These are phyloP conservation scores for Acanthochromis polyacanthus DNA, from an alignment of 2,113 vertebrate genomes.

Conservation along the genomic window DNA sequence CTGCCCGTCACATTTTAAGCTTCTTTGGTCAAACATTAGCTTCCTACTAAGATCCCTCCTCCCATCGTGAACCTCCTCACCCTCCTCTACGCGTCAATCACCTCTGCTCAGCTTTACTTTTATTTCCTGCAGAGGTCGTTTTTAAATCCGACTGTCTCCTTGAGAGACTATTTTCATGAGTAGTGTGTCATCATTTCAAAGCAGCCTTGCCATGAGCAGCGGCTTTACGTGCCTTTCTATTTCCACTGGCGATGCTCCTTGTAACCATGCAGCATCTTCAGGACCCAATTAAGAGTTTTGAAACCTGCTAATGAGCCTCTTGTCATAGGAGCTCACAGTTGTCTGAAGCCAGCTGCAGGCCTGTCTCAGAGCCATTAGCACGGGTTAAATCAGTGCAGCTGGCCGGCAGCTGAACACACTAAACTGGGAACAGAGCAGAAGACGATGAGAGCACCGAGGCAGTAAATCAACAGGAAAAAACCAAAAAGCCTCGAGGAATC, in stretches of 20 bases:
- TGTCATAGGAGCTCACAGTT: constrained; percentile 49
- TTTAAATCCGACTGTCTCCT: constrained; percentile 65
- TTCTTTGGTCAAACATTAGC: neutral
- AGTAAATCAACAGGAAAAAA: constrained; percentile 3
- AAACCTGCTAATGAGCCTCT: constrained; percentile 56
- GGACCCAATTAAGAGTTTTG: constrained; percentile 55
- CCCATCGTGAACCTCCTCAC: constrained; percentile 8
- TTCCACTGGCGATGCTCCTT: constrained; percentile 52
- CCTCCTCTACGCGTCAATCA: constrained; percentile 33
- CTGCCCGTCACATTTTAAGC: constrained; percentile 5
- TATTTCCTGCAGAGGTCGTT: constrained; percentile 58
- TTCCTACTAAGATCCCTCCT: neutral
- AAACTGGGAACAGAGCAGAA: neutral
- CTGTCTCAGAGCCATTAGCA: constrained; percentile 21
- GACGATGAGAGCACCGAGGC: neutral
- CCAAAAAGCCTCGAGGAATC: neutral
- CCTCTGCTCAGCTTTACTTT: constrained; percentile 44
- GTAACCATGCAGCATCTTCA: constrained; percentile 60
- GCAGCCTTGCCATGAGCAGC: constrained; percentile 45
- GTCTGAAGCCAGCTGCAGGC: constrained; percentile 38
- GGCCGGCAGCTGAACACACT: constrained; percentile 39
- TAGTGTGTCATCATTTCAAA: constrained; percentile 72
- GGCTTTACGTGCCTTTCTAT: constrained; percentile 73
- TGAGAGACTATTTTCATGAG: constrained; percentile 69
- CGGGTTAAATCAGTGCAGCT: constrained; percentile 29